Evolutionary conservation across 2,797 vertebrate genomes (phyloP), one percentile per base, ranked within the genome.

Genomic region (Acanthurus leucopareius): DNA sequence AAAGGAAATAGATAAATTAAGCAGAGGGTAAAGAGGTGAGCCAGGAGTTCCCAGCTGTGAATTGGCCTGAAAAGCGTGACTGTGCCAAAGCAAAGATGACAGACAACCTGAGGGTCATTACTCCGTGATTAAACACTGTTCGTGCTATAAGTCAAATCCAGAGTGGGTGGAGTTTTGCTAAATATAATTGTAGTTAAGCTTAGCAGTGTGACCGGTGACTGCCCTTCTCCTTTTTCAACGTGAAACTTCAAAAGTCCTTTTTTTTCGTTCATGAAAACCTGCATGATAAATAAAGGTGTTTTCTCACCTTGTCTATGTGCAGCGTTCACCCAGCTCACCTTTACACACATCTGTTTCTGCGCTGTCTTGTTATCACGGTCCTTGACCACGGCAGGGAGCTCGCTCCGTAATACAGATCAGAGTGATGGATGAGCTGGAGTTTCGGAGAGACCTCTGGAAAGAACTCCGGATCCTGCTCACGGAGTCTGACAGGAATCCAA

Each of bases 351-450:
- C 94, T 95, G 94, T 91, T 93, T 94, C 90, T 81, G 63, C 69
- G 78, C 90, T 77, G 87, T 80, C 92, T 91, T 83, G 90, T 92
- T 83, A 86, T 91, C 89, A 90, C 70, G 90, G 88, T 83, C 82
- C 83, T 89, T 77, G 82, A 85, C 85, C 93, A 72, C 93, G 84
- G 90, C 59, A 62, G 93, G 88, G 89, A 84, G 85, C 80, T 61
- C 56, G 58, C 73, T 69, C 61, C 72, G n/a, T 91, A 80, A 91
- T 88, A 83, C 90, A 81, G 84, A 84, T 90, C 79, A 60, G 9
- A 32, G 84, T 95, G 95, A 95, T 95, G 93, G 92, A 95, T 94
- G 94, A 91, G 83, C 85, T 64, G 75, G 74, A 78, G 86, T 82
- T 89, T 82, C 28, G 83, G 79, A 86, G 81, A 82, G 85, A 83